Evolutionary conservation across 2,888 invertebrate species (phyloP).

Genomic region (Anthrax anthrax): DNA sequence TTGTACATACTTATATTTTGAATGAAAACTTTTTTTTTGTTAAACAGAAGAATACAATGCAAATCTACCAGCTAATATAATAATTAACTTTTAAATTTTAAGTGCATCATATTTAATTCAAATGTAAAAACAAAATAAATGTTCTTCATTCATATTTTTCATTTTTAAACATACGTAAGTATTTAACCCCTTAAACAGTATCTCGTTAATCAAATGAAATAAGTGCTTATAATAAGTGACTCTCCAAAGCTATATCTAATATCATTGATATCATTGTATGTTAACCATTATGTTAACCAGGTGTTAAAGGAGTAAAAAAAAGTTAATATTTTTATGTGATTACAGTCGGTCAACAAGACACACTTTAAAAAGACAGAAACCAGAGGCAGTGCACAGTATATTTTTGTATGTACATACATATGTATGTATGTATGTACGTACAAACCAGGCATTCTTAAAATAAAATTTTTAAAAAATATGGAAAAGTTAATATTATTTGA

Average conservation of each 20-base stretch:
- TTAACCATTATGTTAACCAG: not conserved
- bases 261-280: too few species aligned
- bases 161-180: too few species aligned
- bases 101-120: too few species aligned
- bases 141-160: too few species aligned
- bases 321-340: not conserved
- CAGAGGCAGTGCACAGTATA: not conserved
- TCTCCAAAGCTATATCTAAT: not conserved
- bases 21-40: too few species aligned
- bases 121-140: too few species aligned
- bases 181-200: not conserved
- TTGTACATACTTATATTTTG: too few species aligned
- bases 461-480: too few species aligned
- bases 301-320: not conserved
- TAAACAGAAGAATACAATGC: too few species aligned
- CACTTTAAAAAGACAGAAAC: not conserved
- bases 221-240: not conserved
- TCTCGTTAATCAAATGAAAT: not conserved
- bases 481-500: too few species aligned
- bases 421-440: not conserved
- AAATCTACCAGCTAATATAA: too few species aligned
- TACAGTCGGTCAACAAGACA: not conserved
- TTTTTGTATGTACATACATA: not conserved
- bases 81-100: too few species aligned
- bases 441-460: not conserved